Base-by-base conservation (phyloP, 1,140 invertebrate species). In the Caerostris extrusa region DNA sequence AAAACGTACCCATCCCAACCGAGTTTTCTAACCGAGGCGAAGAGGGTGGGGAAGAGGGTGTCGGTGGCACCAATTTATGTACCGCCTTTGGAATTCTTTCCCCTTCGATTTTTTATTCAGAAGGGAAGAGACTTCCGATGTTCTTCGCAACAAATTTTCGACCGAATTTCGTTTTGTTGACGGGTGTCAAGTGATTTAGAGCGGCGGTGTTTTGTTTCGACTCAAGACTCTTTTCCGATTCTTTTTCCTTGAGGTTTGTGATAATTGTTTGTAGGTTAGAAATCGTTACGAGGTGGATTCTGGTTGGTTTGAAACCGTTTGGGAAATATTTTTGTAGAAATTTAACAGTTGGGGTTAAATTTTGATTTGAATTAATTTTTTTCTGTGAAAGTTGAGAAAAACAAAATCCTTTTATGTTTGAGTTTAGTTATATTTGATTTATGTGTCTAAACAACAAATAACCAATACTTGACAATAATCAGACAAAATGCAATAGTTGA, bases 171-270 rank as follows among this genome's bases (percentile, higher is more conserved):
- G 57, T 90, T 90, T 90, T 77, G 64, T 56, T 71, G 88, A 58
- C 64, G 77, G 67, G 88, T 90, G 88, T 90, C 88, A 90, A 90
- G 64, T 77, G 64, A 90, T 90, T 90, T 90, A 57, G 88, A 58
- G 14, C 7, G 6, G 19, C 34, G 8, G 71, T 50, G 50, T 77
- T 77, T 77, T 77, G 71, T 77, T 77, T 77, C 34, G 34, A 77
- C 34, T 50, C 12, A 17, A 10, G 10, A 77, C 34, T 53, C 58
- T 56, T 85, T 10, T 5, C 2, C 19, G 3, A 17, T 19, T 34
- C 10, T 19, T 81, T 34, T 19, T 7, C 57, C n/a, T 85, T 57
- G 57, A 58, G 19, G 10, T 57, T 85, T 85, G 19, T 85, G 19
- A 85, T 85, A 85, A 85, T 85, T 60, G 56, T 77, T 77, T 77